Base-by-base conservation (phyloP, 2,113 vertebrate species). In the Riparia riparia region DNA sequence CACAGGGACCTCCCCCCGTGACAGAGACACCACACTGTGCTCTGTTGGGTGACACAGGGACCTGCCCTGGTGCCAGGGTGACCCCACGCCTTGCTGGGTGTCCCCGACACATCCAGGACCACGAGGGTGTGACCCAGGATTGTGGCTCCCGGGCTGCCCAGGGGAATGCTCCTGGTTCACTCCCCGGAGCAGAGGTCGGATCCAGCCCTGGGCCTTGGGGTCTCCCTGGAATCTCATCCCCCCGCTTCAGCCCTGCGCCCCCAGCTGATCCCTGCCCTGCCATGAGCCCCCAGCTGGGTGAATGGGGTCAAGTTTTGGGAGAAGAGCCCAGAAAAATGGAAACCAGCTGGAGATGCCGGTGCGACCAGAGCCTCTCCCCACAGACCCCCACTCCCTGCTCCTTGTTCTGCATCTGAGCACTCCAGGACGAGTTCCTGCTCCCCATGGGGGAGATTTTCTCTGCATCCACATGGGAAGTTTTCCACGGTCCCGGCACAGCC, bases 111-210 rank as follows among this genome's bases (percentile, higher is more conserved):
- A 17, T 7, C 32, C 14, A 17, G 47, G 47, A 45, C 24, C 21
- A 7, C 2, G 17, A 72, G 41, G 65, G 14, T 28, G 56, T 9
- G 63, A 31, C 11, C 18, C 58, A 32, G n/a, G 13, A 24, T 13
- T 0, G 5, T 7, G 9, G 54, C 49, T 73, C 47, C 71, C 9
- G 34, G 42, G 22, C n/a, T 32, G 61, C 61, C 61, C 1, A 0
- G 0, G 45, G 19, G 45, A 32, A 10, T 34, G 24, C 32, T 82
- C 56, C 10, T 3, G 5, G 22, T 17, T 79, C 42, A 6, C 7
- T 41, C 4, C 34, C 39, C 0, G 0, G 39, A 12, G 56, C 50
- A 11, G 56, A 42, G 53, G 9, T 6, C 2, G 8, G 45, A 37
- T 41, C 54, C 58, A 32, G 29, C 69, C 31, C 61, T 20, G 44